Evolutionary conservation across 37 sponge, comb jelly and placozoan genomes (phyloP).

Genomic region (Ianthella basta): DNA sequence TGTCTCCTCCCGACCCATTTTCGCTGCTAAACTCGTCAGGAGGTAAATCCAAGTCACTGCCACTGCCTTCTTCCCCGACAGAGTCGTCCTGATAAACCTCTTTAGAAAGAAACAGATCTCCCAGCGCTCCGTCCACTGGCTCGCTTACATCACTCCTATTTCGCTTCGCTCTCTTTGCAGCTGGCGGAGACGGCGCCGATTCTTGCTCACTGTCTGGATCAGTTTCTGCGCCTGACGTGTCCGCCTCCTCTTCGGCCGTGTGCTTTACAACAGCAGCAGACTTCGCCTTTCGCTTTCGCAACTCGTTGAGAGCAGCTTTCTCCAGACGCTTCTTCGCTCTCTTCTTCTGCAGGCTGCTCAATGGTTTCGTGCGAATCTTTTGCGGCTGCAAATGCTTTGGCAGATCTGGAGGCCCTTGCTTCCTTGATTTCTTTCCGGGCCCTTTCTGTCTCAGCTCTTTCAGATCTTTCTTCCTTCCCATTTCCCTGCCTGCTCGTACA

Average conservation of each 20-base stretch:
- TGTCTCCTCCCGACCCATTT: too few relatives aligned
- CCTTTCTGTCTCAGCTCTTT: slow-evolving; percentile 63
- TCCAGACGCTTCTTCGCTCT: slow-evolving; percentile 19
- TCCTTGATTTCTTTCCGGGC: slow-evolving; percentile 64
- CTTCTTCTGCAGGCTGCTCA: slow-evolving; percentile 40
- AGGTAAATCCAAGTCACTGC: not conserved
- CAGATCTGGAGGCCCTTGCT: slow-evolving; percentile 63
- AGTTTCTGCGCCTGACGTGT: too few relatives aligned
- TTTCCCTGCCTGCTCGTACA: not conserved
- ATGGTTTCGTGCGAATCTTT: slow-evolving; percentile 24
- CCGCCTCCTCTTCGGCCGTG: not conserved
- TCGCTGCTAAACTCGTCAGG: slow-evolving; percentile 36
- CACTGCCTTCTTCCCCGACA: slow-evolving; percentile 17
- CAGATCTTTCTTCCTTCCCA: slow-evolving; percentile 34
- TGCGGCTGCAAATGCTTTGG: slow-evolving; percentile 21
- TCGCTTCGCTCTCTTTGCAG: not conserved
- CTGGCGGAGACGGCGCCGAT: slow-evolving; percentile 9
- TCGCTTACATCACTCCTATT: not conserved
- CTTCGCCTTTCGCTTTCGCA: not conserved
- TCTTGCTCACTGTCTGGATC: slow-evolving; percentile 21
- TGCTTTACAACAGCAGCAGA: slow-evolving; percentile 11
- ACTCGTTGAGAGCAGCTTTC: slow-evolving; percentile 6
- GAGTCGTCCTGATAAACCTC: slow-evolving; percentile 25
- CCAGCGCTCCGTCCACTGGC: not conserved
- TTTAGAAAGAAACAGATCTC: slow-evolving; percentile 19